Evolutionary conservation across 2,888 invertebrate genomes (phyloP).

Genomic region (Drosophila meridionalis): DNA sequence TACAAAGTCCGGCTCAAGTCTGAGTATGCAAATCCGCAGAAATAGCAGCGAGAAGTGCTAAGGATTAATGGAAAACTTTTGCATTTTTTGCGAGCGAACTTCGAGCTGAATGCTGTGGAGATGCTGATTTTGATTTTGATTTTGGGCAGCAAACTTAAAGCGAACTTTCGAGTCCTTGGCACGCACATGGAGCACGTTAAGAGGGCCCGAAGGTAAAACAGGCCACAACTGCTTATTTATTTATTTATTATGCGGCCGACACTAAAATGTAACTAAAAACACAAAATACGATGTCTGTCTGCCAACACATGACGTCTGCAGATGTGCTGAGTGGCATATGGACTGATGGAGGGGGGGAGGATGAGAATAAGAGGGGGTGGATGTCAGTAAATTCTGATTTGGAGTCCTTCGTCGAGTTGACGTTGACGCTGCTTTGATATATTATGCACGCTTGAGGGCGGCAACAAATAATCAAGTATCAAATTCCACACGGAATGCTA

Average conservation of each 20-base stretch:
- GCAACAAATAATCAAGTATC: slow-evolving; percentile 81
- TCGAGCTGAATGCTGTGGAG: slow-evolving; percentile 33
- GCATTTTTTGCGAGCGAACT: slow-evolving; percentile 25
- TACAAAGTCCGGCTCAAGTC: slow-evolving; percentile 49
- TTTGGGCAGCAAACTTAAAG: slow-evolving; percentile 7
- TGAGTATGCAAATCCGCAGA: slow-evolving; percentile 69
- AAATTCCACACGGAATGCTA: slow-evolving; percentile 81
- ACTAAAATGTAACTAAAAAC: slow-evolving; percentile 80
- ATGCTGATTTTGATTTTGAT: slow-evolving; percentile 43
- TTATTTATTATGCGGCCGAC: slow-evolving; percentile 77
- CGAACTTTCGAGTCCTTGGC: slow-evolving; percentile 57
- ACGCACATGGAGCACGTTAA: slow-evolving; percentile 51
- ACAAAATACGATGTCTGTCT: slow-evolving; percentile 35
- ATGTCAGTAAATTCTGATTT: slow-evolving; percentile 37
- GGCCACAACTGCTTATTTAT: slow-evolving; percentile 72
- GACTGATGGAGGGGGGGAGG: background rate
- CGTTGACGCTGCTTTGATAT: slow-evolving; percentile 79
- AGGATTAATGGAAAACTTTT: slow-evolving; percentile 78
- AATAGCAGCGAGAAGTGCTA: slow-evolving; percentile 64
- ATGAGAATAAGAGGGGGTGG: background rate
- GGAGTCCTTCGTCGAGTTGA: slow-evolving; percentile 51
- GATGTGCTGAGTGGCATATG: slow-evolving; percentile 53
- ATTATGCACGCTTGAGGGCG: slow-evolving; percentile 81
- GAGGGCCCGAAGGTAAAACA: slow-evolving; percentile 45
- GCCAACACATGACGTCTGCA: slow-evolving; percentile 72